phyloP scores from a whole-genome alignment of 2,113 vertebrate species.

The Pollimyrus isidori region DNA sequence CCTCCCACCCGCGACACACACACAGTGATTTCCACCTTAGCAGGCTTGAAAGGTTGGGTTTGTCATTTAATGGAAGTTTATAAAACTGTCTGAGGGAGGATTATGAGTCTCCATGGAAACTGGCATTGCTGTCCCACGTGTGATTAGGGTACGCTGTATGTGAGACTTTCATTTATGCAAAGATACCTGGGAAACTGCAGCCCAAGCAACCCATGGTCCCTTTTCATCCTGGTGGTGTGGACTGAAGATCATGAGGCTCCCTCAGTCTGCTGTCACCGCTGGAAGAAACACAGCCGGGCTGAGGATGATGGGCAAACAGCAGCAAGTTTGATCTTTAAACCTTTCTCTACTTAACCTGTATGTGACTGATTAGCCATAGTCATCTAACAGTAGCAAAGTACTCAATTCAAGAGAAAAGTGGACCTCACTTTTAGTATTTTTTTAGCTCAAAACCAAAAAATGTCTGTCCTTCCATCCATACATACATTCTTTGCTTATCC shows the following conservation, averaged over 20 bases:
- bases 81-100: conserved; percentile 19
- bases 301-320: background rate
- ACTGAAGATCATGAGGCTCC: background rate
- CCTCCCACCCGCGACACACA: background rate
- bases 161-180: background rate
- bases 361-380: background rate
- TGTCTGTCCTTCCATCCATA: background rate
- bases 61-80: conserved; percentile 24
- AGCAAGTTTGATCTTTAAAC: background rate
- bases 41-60: conserved; percentile 18
- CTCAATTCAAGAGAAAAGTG: background rate
- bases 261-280: background rate
- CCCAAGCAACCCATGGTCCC: background rate
- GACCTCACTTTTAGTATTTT: background rate
- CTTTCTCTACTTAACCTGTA: background rate
- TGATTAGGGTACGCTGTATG: background rate
- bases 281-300: background rate
- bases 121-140: background rate
- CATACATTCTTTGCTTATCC: background rate
- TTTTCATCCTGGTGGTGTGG: background rate
- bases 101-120: conserved; percentile 27
- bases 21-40: conserved; percentile 10
- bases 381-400: background rate
- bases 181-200: background rate
- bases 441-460: background rate